phyloP scores from a whole-genome alignment of 2,113 vertebrate species.

The Phainopepla nitens region DNA sequence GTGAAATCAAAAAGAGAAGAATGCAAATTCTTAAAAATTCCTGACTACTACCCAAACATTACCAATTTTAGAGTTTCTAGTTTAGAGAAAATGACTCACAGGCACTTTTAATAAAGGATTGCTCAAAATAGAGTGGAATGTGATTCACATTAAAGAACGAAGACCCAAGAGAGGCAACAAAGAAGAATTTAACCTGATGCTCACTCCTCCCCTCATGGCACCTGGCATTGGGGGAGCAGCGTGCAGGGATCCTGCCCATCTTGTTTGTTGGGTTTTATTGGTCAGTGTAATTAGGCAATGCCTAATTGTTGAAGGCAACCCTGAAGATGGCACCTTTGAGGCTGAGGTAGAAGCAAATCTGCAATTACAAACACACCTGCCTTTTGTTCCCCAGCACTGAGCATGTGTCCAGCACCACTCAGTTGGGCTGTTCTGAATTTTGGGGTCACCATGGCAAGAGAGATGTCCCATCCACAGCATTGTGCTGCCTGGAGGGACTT shows the following conservation, averaged over 20 bases:
- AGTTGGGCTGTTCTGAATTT: not conserved
- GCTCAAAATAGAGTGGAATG: not conserved
- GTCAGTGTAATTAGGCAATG: not conserved
- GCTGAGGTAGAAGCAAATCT: not conserved
- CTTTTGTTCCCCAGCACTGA: not conserved
- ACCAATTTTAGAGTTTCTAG: constrained; percentile 18
- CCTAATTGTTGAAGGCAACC: not conserved
- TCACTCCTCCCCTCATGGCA: fast-evolving
- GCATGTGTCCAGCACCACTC: fast-evolving
- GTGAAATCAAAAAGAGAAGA: not conserved
- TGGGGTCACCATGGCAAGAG: not conserved
- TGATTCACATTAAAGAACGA: not conserved
- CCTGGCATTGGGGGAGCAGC: not conserved
- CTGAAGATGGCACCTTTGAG: not conserved
- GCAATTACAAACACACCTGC: not conserved
- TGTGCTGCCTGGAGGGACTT: not conserved
- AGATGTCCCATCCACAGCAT: not conserved
- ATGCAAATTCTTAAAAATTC: constrained; percentile 7
- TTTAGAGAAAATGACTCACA: constrained; percentile 40
- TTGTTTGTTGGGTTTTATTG: not conserved
- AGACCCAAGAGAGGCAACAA: not conserved
- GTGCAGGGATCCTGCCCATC: not conserved
- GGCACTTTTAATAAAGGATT: constrained; percentile 33
- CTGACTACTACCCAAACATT: constrained; percentile 6
- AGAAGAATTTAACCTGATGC: not conserved